phyloP scores from a whole-genome alignment of 1,140 invertebrate genomes.

The Nylanderia fulva region DNA sequence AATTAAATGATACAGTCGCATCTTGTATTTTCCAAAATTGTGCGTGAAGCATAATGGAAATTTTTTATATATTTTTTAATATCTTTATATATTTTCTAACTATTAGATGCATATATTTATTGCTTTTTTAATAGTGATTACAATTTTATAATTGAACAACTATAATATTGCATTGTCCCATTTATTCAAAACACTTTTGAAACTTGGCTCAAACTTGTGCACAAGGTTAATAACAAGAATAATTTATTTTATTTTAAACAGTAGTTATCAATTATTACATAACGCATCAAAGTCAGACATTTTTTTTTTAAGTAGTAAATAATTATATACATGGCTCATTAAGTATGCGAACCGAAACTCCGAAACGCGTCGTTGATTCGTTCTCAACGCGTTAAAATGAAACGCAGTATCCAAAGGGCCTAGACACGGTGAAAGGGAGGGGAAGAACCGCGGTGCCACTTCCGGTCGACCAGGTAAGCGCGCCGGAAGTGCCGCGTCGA shows the following conservation, averaged over 20 bases:
- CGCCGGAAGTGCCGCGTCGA: slow-evolving; percentile 73
- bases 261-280: not conserved
- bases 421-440: slow-evolving; percentile 41
- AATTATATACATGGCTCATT: slow-evolving; percentile 35
- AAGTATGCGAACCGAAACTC: slow-evolving; percentile 41
- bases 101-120: not conserved
- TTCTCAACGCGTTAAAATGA: slow-evolving; percentile 36
- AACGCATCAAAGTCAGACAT: not conserved
- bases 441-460: slow-evolving; percentile 41
- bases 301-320: slow-evolving; percentile 12
- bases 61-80: not conserved
- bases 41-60: not conserved
- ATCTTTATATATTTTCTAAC: not conserved
- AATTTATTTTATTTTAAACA: not conserved
- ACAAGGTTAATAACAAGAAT: not conserved
- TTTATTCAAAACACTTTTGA: not conserved
- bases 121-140: not conserved
- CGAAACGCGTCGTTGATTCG: slow-evolving; percentile 46
- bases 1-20: too few species aligned
- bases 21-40: not conserved
- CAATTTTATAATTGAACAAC: not conserved
- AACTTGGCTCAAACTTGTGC: not conserved
- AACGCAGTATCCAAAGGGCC: slow-evolving; percentile 39
- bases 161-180: not conserved
- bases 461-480: slow-evolving; percentile 75